Base-by-base conservation (phyloP, 2,113 vertebrate species). In the Ginglymostoma cirratum region DNA sequence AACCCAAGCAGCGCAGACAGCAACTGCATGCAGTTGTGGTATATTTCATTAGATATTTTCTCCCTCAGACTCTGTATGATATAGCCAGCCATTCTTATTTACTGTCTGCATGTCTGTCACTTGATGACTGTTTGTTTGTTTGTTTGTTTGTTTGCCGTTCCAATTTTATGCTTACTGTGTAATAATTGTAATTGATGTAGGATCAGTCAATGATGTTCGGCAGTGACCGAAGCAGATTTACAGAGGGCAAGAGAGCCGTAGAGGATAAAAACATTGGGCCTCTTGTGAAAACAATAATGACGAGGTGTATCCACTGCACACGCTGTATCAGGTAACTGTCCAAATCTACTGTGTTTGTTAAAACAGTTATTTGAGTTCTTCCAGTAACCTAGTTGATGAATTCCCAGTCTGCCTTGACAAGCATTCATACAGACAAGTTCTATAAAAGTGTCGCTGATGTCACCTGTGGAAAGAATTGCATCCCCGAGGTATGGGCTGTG, bases 171-270 rank as follows among this genome's bases (percentile, higher is more conserved):
- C n/a, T 42, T 23, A 0, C 34, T 52, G 27, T 87, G 52, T 5
- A 70, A 96, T 96, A 45, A 61, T 76, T 42, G 67, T 65, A 12
- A 34, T 85, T 67, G 42, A 95, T 96, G 61, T 97, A 99, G 99
- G 99, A 99, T 97, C 99, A 99, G 96, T 99, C 99, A 0, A 99
- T 99, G 99, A 99, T 98, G 98, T 99, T 99, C 96, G 99, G 99
- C 96, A 98, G 98, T 66, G 99, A 99, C 96, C 98, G 99, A 96
- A 99, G 99, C 97, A 98, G 99, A 90, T 99, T 99, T 97, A 97
- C 98, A 95, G 99, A 99, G 96, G 97, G 97, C 27, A 99, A 99
- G 96, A 98, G 99, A 96, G 99, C 99, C 0, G 99, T 99, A 96
- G 99, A 99, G 97, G 99, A 99, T 97, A 99, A 99, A 97, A 99